These are phyloP conservation scores for Drosophila bocki DNA, from an alignment of 1,140 invertebrate genomes.

Conservation along the genomic window DNA sequence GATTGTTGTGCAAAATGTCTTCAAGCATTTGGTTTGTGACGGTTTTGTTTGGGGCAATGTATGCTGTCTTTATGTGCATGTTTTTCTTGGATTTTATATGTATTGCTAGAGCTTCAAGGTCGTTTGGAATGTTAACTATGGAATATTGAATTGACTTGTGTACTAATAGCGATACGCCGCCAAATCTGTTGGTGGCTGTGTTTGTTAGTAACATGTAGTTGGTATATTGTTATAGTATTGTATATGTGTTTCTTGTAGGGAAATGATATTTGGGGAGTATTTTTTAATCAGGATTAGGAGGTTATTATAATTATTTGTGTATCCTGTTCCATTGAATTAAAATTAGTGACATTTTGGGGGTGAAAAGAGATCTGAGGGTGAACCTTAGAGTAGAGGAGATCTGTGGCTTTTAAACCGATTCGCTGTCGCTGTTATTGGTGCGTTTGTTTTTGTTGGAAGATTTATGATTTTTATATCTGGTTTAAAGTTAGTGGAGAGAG, in stretches of 20 bases:
- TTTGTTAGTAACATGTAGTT: neutral
- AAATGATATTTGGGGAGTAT: neutral
- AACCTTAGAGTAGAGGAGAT: too few species aligned
- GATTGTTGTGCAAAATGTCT: neutral
- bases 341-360: neutral
- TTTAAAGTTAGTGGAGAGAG: conserved; percentile 15
- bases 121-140: neutral
- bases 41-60: neutral
- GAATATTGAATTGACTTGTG: neutral
- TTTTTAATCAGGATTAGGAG: conserved; percentile 13
- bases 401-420: conserved; percentile 18
- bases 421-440: conserved; percentile 25
- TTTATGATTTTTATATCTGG: conserved; percentile 15
- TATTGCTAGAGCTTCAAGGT: neutral
- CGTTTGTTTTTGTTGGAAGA: conserved; percentile 24
- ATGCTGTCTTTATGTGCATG: neutral
- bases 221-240: neutral
- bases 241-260: neutral
- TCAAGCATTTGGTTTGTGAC: neutral
- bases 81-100: neutral
- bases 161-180: neutral
- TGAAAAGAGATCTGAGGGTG: too few species aligned
- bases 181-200: neutral
- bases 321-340: conserved; percentile 47
- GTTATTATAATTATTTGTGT: conserved; percentile 41